Percentiles rank a stretch among this genome's conserved stretches.
Conservation (phyloP, 2,888 invertebrate species). For the Erebia epiphron region DNA sequence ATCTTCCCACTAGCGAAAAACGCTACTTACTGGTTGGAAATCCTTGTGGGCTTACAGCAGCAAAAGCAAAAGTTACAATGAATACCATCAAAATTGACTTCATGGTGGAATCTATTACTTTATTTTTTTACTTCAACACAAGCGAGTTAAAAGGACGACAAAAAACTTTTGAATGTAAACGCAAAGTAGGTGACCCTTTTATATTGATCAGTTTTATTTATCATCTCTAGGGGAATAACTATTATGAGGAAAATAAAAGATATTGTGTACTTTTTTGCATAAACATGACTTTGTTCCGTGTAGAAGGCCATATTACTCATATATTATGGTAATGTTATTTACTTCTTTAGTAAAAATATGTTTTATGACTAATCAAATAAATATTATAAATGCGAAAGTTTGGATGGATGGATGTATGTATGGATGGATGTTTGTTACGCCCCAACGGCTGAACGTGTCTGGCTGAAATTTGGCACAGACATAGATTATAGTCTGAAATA, state of each 20-base stretch:
- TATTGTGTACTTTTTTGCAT: neutral
- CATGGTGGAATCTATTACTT: slow-evolving; percentile 5
- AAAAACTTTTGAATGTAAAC: neutral
- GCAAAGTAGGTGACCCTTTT: neutral
- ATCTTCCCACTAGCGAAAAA: neutral
- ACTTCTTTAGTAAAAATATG: neutral
- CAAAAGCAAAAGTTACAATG: neutral
- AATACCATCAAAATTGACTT: slow-evolving; percentile 3
- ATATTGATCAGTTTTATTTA: slow-evolving; percentile 12
- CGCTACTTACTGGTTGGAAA: slow-evolving; percentile 17
- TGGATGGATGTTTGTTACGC: too few species aligned
- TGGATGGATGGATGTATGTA: too few species aligned
- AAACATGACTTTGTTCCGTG: slow-evolving; percentile 2
- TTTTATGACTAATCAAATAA: neutral
- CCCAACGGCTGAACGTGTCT: too few species aligned
- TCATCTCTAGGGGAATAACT: slow-evolving; percentile 19
- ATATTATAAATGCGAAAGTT: too few species aligned
- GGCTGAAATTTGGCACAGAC: too few species aligned
- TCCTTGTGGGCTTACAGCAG: slow-evolving; percentile 6
- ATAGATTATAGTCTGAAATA: too few species aligned
- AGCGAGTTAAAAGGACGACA: neutral
- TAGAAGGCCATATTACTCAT: neutral
- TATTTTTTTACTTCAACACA: neutral
- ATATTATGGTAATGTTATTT: neutral
- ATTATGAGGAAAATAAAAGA: slow-evolving; percentile 15